Evolutionary conservation across 2,797 vertebrate genomes (phyloP).

Genomic region (Crocidura indochinensis): DNA sequence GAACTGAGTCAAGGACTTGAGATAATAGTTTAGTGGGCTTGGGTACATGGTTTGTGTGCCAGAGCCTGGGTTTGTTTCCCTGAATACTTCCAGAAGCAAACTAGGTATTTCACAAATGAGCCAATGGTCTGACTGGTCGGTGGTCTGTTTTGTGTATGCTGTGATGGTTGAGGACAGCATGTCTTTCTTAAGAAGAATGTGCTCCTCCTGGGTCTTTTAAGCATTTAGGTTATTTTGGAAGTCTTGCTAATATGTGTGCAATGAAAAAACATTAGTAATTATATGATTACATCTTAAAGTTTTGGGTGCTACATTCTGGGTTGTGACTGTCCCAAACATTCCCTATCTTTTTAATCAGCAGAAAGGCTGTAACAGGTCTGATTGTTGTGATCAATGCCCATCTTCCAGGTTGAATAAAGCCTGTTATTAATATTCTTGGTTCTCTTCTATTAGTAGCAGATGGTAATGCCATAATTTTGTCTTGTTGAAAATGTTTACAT

Average conservation of each 20-base stretch:
- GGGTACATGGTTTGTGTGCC: too few species aligned
- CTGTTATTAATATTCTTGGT: too few species aligned
- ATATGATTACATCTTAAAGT: background rate
- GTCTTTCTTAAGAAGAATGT: background rate
- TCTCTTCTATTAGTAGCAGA: too few species aligned
- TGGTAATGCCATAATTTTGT: too few species aligned
- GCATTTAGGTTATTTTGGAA: background rate
- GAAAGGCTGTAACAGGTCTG: background rate
- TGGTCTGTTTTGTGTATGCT: background rate
- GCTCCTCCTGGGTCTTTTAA: background rate
- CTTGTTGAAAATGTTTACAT: too few species aligned
- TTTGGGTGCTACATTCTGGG: background rate
- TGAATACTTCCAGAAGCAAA: too few species aligned
- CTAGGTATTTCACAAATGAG: too few species aligned
- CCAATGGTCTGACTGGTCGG: background rate
- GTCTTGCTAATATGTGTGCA: background rate
- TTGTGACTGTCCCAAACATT: background rate
- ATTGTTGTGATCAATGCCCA: background rate
- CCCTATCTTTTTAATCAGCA: background rate
- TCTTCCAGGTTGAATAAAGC: background rate
- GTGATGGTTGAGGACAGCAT: background rate
- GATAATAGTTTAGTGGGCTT: too few species aligned
- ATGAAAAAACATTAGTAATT: background rate
- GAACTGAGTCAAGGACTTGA: too few species aligned
- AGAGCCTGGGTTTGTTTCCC: too few species aligned